Percentiles rank a stretch among this genome's conserved stretches.
phyloP scores from a whole-genome alignment of 2,113 vertebrate genomes.

The Picathartes gymnocephalus region DNA sequence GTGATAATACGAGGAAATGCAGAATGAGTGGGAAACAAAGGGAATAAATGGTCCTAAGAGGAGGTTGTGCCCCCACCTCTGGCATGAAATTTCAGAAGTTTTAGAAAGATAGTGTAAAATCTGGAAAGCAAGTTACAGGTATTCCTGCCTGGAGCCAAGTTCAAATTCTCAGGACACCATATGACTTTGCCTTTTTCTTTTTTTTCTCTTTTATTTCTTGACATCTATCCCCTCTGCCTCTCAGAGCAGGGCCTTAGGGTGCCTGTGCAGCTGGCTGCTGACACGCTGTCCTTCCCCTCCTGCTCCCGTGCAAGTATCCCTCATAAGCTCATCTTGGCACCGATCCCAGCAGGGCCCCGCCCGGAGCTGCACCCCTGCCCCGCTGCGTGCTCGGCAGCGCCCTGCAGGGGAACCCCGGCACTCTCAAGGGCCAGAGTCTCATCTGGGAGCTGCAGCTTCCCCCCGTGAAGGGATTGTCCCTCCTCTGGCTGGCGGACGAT shows the following conservation, averaged over 20 bases:
- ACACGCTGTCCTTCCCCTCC: not conserved
- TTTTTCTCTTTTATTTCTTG: not conserved
- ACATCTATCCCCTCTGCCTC: not conserved
- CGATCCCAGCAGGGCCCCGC: not conserved
- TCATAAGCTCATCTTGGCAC: not conserved
- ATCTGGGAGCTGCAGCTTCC: not conserved
- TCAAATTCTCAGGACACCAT: not conserved
- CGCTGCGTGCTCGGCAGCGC: not conserved
- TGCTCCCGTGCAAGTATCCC: accelerated
- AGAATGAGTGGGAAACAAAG: not conserved
- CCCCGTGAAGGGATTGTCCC: not conserved
- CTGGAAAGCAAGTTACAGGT: not conserved
- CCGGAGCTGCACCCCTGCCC: not conserved
- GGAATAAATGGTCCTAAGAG: not conserved
- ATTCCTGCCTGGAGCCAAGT: not conserved
- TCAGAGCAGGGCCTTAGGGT: not conserved
- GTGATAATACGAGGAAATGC: not conserved
- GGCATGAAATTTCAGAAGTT: not conserved
- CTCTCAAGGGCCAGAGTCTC: not conserved
- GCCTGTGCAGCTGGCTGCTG: not conserved
- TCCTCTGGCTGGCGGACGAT: not conserved
- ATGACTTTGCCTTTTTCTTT: not conserved
- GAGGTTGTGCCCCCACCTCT: not conserved
- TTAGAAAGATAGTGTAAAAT: not conserved
- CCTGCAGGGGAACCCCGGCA: not conserved